Conservation (phyloP, 2,888 invertebrate species). For the Agrochola lota region DNA sequence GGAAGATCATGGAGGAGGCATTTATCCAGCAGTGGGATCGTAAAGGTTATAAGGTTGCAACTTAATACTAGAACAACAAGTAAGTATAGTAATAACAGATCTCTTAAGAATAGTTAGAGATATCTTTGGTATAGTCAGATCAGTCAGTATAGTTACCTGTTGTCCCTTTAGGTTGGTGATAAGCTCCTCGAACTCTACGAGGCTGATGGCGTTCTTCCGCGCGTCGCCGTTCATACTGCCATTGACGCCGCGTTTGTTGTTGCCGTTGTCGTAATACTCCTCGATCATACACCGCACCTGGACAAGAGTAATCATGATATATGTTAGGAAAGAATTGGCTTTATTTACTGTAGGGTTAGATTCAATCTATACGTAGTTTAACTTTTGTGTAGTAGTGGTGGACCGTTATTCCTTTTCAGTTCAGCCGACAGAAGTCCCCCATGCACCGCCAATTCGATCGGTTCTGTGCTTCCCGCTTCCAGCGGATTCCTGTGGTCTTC, state of each 20-base stretch:
- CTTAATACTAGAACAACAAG: neutral
- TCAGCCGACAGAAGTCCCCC: too few relatives aligned
- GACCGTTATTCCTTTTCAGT: neutral
- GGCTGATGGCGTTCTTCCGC: conserved; percentile 94
- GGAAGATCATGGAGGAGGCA: too few relatives aligned
- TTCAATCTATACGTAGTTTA: neutral
- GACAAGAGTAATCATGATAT: conserved; percentile 6
- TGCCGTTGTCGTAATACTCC: conserved; percentile 91
- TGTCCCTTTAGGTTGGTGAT: conserved; percentile 96
- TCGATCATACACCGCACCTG: conserved; percentile 96
- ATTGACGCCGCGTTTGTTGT: conserved; percentile 84
- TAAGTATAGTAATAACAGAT: neutral
- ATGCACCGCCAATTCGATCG: too few relatives aligned
- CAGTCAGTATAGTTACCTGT: conserved; percentile 88
- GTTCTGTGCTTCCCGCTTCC: too few relatives aligned
- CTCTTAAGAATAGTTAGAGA: neutral
- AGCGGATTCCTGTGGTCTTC: too few relatives aligned
- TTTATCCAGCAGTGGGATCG: too few relatives aligned
- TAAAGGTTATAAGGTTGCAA: neutral
- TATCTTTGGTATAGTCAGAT: neutral
- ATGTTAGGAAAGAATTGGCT: neutral
- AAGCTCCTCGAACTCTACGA: conserved; percentile 97
- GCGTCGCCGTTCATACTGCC: conserved; percentile 91
- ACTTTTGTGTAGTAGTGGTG: neutral
- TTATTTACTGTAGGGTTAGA: neutral